These are phyloP conservation scores for Epizoanthus illoricatus DNA, from an alignment of 92 coral and sea anemone genomes.

Conservation along the genomic window DNA sequence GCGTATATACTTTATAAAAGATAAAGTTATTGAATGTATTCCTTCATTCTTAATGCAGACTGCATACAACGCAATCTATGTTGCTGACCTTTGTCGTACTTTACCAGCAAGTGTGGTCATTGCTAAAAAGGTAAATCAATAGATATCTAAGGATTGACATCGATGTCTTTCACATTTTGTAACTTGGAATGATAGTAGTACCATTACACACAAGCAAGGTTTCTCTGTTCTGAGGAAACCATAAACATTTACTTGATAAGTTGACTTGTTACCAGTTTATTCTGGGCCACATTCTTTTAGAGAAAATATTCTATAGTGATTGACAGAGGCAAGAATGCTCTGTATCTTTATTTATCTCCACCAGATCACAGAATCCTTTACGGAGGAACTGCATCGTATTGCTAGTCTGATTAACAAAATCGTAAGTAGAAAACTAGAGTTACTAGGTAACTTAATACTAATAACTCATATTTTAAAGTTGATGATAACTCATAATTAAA, in stretches of 20 bases:
- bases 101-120: slow-evolving; percentile 77
- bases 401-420: slow-evolving; percentile 89
- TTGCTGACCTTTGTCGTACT: slow-evolving; percentile 88
- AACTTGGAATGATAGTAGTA: too few relatives aligned
- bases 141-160: neutral
- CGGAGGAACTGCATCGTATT: slow-evolving; percentile 88
- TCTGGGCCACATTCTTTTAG: too few relatives aligned
- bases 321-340: too few relatives aligned
- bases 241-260: too few relatives aligned
- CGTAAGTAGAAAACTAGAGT: slow-evolving; percentile 54
- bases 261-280: too few relatives aligned
- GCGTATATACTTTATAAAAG: neutral
- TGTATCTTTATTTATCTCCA: neutral
- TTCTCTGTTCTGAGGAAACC: too few relatives aligned
- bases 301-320: too few relatives aligned
- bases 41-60: slow-evolving; percentile 60
- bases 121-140: slow-evolving; percentile 75
- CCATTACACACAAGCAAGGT: too few relatives aligned
- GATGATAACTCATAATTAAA: neutral
- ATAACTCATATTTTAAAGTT: neutral
- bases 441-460: neutral
- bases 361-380: slow-evolving; percentile 72
- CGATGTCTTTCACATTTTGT: neutral
- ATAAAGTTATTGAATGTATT: neutral
- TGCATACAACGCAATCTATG: slow-evolving; percentile 88